phyloP scores from a whole-genome alignment of 2,797 vertebrate genomes.

The Salarias fasciatus region DNA sequence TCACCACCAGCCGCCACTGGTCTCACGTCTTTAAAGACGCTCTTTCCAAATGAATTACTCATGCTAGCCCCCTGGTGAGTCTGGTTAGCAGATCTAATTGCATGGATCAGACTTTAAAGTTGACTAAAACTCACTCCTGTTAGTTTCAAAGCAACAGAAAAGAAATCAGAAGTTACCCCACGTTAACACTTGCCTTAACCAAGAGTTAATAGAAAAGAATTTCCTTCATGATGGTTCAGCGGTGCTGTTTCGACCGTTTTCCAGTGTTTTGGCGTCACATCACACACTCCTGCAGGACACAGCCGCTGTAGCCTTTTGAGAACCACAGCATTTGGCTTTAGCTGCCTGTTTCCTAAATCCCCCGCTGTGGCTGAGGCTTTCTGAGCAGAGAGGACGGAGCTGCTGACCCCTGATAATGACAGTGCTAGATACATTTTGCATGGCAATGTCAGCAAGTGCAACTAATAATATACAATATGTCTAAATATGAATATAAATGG shows the following conservation, averaged over 20 bases:
- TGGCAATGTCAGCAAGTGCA: conserved; percentile 30
- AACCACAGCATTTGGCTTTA: conserved; percentile 16
- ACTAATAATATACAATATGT: conserved; percentile 1
- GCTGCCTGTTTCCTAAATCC: conserved; percentile 33
- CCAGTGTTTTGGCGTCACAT: background rate
- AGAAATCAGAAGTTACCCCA: too few relatives aligned
- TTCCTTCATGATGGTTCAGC: too few relatives aligned
- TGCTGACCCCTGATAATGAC: conserved; percentile 48
- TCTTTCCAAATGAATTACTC: too few relatives aligned
- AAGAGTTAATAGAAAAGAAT: too few relatives aligned
- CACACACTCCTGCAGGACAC: background rate
- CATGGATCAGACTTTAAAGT: too few relatives aligned
- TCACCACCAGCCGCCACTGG: too few relatives aligned
- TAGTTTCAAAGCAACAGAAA: too few relatives aligned
- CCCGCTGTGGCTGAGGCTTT: conserved; percentile 27
- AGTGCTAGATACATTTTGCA: conserved; percentile 49
- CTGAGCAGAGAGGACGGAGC: conserved; percentile 16
- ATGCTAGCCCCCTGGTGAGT: too few relatives aligned
- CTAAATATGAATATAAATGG: background rate
- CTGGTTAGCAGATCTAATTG: too few relatives aligned
- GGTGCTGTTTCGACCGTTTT: background rate
- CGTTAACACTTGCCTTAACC: too few relatives aligned
- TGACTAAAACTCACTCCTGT: too few relatives aligned
- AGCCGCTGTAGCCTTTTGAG: background rate
- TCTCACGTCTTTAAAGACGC: too few relatives aligned